Evolutionary conservation across 2,113 vertebrate genomes (phyloP).

Genomic region (Sinocyclocheilus anophthalmus): DNA sequence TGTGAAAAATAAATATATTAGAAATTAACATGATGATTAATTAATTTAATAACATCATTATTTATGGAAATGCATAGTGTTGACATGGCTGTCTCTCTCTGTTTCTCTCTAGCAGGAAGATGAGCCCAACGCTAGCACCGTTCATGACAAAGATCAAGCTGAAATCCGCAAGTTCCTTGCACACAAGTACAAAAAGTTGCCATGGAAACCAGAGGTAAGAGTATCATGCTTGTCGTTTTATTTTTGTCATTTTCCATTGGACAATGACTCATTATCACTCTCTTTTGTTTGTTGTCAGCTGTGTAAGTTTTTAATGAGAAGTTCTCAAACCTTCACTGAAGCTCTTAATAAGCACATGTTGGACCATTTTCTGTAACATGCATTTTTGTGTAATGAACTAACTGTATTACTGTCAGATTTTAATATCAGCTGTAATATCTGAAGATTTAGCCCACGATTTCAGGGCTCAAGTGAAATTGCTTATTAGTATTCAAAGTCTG

Average conservation of each 20-base stretch:
- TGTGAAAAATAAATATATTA: not conserved
- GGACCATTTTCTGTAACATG: conserved; percentile 7
- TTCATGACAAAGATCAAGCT: conserved; percentile 62
- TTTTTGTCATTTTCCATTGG: conserved; percentile 41
- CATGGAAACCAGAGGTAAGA: conserved; percentile 79
- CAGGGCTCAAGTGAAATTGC: not conserved
- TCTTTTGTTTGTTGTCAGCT: not conserved
- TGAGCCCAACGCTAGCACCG: conserved; percentile 64
- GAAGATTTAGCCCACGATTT: not conserved
- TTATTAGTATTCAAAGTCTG: not conserved
- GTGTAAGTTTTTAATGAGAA: not conserved
- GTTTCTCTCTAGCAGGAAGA: conserved; percentile 68
- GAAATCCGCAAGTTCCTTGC: conserved; percentile 72
- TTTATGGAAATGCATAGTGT: conserved; percentile 19
- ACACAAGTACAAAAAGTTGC: conserved; percentile 74
- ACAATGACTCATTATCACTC: conserved; percentile 37
- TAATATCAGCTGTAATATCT: not conserved
- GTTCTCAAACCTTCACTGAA: not conserved
- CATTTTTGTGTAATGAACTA: not conserved
- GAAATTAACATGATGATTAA: not conserved
- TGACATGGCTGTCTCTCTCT: conserved; percentile 1
- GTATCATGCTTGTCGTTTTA: conserved; percentile 7
- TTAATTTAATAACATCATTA: not conserved
- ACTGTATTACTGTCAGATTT: not conserved
- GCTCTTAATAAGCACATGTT: not conserved